phyloP scores from a whole-genome alignment of 2,113 vertebrate species.

The Galbula dea region DNA sequence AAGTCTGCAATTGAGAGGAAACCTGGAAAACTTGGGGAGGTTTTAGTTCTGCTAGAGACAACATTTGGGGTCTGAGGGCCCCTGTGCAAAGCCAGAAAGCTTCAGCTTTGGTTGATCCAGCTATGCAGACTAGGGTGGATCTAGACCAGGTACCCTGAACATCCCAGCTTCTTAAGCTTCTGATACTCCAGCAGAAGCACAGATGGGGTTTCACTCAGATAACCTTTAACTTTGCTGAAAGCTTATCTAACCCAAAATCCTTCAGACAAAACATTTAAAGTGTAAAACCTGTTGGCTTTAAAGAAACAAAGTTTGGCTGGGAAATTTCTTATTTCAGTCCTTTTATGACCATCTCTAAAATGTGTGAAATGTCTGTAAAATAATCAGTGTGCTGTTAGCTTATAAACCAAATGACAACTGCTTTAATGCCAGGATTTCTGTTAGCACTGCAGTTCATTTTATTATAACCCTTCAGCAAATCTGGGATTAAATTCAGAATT shows the following conservation, averaged over 20 bases:
- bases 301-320: not conserved
- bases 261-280: not conserved
- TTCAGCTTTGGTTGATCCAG: rapidly evolving
- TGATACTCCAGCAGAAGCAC: not conserved
- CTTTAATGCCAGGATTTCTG: not conserved
- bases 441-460: not conserved
- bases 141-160: rapidly evolving
- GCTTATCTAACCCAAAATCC: not conserved
- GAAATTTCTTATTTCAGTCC: not conserved
- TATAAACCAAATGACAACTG: not conserved
- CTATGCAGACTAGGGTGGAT: not conserved
- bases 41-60: not conserved
- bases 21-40: not conserved
- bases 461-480: not conserved
- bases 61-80: not conserved
- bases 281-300: not conserved
- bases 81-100: not conserved
- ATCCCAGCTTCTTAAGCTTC: not conserved
- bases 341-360: not conserved
- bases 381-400: not conserved
- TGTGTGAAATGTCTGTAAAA: not conserved
- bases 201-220: not conserved
- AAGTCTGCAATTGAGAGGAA: not conserved
- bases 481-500: not conserved
- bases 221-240: not conserved